Evolutionary conservation across 1,140 invertebrate genomes (phyloP), one percentile per base, ranked within the genome.

Genomic region (Caerostris extrusa): DNA sequence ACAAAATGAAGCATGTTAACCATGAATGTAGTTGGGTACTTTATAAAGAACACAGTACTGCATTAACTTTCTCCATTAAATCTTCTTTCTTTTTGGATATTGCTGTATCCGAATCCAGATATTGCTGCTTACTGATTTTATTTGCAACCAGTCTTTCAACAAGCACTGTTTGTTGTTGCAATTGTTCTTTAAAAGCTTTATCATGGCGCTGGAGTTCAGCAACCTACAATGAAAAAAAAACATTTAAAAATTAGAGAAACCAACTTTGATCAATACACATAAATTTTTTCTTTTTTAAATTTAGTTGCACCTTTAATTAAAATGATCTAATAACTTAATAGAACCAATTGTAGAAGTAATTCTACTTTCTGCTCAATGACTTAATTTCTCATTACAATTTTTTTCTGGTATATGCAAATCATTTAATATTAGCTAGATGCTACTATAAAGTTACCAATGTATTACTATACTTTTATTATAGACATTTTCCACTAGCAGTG

Each of bases 111-210:
- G 96, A 96, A 87, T 98, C 97, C 50, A 97, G 95, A 95, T 97
- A 98, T 93, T 97, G 96, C 77, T 96, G 96, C 92, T 97, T 97
- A 88, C 96, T 96, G 93, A 98, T 97, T 96, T 98, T 98, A 5
- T 97, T 97, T 12, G 96, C 96, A 10, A 98, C 97, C 56, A 98
- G 95, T 95, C 97, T 97, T 89, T 98, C 97, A 77, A 97, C 96
- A 92, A 97, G 96, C 3, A 97, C 95, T 17, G 96, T 95, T 94
- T 97, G 96, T 60, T 95, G 94, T n/a, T 95, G 88, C 56, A 96
- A 95, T 86, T 95, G 95, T 55, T 96, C 96, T 94, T 96, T 96
- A 94, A 96, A 96, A 95, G 96, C 96, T 94, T 95, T 96, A 95
- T 98, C 97, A 90, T 97, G 94, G 91, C 97, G 97, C 95, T 97